Evolutionary conservation across 2,113 vertebrate genomes (phyloP), one percentile per base, ranked within the genome.

Genomic region (Nibea coibor): DNA sequence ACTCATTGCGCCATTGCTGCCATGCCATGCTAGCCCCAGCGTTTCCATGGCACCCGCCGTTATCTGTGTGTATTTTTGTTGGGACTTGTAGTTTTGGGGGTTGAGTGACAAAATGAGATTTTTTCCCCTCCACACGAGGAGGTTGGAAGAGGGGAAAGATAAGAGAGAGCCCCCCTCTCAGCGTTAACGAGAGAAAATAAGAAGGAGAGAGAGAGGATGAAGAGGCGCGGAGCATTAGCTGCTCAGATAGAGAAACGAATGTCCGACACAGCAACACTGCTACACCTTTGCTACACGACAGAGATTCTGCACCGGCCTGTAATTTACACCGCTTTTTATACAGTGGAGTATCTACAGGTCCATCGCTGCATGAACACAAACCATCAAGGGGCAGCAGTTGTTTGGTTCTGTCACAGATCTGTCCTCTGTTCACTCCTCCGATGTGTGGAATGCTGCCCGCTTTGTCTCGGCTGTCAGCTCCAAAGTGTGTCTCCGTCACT

Each of bases 11-110:
- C 81, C 3, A 59, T 35, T 7, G 76, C 89, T 68, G 70, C 78
- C 72, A 48, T 91, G 84, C 90, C 80, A 76, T 84, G 91, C 92
- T 92, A 86, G 86, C 84, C 82, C 80, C 76, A 86, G 88, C 82
- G 80, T 88, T 93, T 93, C 89, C 76, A 79, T 89, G 84, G 84
- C 68, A 69, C 75, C 89, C 78, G 15, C 64, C 66, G 78, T 93
- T 92, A 92, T 85, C 88, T 80, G 3, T 51, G 22, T 71, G 70
- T 88, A 82, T 89, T 85, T 91, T 90, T 89, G 76, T 91, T 77
- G 85, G 84, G 89, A 92, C 77, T 84, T 87, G 85, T 87, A 84
- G 88, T 91, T 90, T 84, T 79, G 48, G 73, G 73, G 74, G 71
- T 73, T 83, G 81, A 87, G 87, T 81, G 76, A 75, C 64, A 81